Evolutionary conservation across 2,113 vertebrate genomes (phyloP).

Genomic region (Apodemus sylvaticus): DNA sequence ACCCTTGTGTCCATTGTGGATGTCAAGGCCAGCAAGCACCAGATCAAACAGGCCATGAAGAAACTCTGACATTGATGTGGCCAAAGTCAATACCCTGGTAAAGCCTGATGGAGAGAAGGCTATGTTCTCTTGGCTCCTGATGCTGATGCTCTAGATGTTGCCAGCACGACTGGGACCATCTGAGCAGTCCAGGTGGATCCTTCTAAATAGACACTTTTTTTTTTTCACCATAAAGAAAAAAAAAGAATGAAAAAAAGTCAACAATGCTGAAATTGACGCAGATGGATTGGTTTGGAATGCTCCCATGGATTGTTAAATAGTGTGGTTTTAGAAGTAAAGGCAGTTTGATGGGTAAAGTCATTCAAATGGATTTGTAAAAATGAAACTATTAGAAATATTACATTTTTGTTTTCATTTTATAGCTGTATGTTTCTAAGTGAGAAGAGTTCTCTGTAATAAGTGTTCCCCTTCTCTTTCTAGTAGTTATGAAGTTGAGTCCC

Average conservation of each 20-base stretch:
- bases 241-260: not conserved
- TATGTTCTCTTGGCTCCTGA: too few species aligned
- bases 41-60: too few species aligned
- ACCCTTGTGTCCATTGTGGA: too few species aligned
- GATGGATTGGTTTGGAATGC: not conserved
- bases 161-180: too few species aligned
- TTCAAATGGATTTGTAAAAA: not conserved
- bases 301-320: constrained; percentile 27
- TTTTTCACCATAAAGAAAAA: too few species aligned
- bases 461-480: not conserved
- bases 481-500: constrained; percentile 48
- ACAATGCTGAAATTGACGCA: not conserved
- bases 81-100: too few species aligned
- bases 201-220: too few species aligned
- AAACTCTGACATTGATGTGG: too few species aligned
- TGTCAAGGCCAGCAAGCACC: too few species aligned
- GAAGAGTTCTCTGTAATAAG: not conserved
- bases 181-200: too few species aligned
- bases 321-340: constrained; percentile 17
- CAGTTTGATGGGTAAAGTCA: not conserved
- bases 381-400: not conserved
- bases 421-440: not conserved
- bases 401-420: not conserved
- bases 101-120: too few species aligned
- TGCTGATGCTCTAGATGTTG: too few species aligned